Conservation (phyloP, 2,113 vertebrate genomes). For the Formicarius rufipectus region DNA sequence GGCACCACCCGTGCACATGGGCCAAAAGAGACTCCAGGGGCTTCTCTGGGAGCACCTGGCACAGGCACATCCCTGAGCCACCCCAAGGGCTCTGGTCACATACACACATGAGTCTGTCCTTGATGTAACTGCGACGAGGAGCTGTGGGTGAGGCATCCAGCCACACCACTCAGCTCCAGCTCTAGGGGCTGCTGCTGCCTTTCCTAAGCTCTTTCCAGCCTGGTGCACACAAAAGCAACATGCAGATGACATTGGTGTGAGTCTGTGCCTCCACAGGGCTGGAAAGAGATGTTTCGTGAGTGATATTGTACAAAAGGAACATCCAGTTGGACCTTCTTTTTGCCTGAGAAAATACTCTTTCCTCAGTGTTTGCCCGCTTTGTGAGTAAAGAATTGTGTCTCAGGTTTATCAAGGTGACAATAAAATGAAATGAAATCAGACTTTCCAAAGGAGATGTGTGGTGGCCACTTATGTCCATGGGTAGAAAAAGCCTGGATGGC, state of each 20-base stretch:
- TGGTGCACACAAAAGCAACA: neutral
- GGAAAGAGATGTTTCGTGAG: neutral
- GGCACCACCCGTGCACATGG: neutral
- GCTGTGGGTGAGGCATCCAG: neutral
- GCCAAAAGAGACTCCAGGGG: neutral
- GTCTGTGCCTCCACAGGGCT: neutral
- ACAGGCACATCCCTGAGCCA: neutral
- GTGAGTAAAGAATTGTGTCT: neutral
- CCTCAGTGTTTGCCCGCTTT: neutral
- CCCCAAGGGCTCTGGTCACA: neutral
- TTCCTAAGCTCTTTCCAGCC: neutral
- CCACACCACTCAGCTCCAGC: neutral
- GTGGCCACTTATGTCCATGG: rapidly evolving
- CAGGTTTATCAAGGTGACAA: neutral
- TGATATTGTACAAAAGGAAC: neutral
- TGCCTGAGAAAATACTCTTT: neutral
- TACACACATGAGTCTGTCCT: rapidly evolving
- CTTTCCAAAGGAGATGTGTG: neutral
- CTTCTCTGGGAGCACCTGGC: neutral
- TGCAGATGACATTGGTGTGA: neutral
- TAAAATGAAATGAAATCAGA: neutral
- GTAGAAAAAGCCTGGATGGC: neutral
- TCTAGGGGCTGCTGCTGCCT: neutral
- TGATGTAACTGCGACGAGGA: neutral
- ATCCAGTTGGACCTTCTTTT: neutral